A percentile compares a stretch with the other conserved stretches of the same genome.
These are phyloP conservation scores for Lagenorhynchus albirostris DNA, from an alignment of 2,113 vertebrate species.

Conservation along the genomic window DNA sequence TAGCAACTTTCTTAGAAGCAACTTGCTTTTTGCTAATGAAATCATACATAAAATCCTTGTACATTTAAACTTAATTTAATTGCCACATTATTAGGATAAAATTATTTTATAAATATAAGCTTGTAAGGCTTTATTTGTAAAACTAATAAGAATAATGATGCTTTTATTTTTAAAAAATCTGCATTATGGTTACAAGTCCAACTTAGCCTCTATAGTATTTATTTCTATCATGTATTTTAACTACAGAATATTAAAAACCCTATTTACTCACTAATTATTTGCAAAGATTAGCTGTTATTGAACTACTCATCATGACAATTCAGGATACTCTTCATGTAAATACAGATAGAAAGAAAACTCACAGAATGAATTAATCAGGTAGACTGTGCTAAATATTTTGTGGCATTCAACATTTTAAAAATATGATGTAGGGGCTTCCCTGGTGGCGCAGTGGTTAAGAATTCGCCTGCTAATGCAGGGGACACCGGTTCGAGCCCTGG, in stretches of 20 bases:
- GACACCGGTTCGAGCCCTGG: no score
- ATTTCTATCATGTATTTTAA: not conserved
- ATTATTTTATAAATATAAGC: not conserved
- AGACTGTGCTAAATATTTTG: not conserved
- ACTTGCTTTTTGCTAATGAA: not conserved
- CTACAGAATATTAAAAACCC: not conserved
- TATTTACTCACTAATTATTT: not conserved
- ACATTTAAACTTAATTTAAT: not conserved
- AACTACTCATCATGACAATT: not conserved
- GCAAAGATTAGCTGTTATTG: not conserved
- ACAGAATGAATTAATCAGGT: not conserved
- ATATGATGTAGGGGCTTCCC: not conserved
- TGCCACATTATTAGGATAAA: not conserved
- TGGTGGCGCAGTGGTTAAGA: no score
- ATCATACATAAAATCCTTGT: not conserved
- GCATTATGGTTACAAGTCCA: not conserved
- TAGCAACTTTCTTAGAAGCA: not conserved
- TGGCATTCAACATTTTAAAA: not conserved
- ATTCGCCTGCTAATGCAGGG: no score
- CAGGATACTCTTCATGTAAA: not conserved
- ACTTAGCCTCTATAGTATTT: not conserved
- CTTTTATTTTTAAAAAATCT: not conserved
- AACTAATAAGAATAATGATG: not conserved
- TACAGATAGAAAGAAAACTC: not conserved
- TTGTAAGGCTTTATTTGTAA: not conserved